Evolutionary conservation across 2,797 vertebrate species (phyloP).

Genomic region (Esox lucius): DNA sequence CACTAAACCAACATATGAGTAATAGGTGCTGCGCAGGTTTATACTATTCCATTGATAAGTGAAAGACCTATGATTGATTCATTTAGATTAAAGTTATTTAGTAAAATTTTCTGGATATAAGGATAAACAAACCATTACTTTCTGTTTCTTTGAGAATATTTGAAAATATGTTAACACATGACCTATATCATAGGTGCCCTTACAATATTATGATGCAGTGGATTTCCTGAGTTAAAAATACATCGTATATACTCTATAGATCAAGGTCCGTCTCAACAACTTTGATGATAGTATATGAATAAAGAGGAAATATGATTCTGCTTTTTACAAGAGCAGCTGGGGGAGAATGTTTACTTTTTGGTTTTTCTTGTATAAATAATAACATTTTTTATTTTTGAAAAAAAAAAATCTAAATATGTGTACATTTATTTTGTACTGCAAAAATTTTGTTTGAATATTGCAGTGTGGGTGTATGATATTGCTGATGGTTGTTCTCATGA

Average conservation of each 20-base stretch:
- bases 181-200: slow-evolving; percentile 49
- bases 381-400: slow-evolving; percentile 81
- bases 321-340: slow-evolving; percentile 61
- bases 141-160: not conserved
- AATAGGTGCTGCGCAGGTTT: slow-evolving; percentile 7
- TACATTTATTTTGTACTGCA: slow-evolving; percentile 89
- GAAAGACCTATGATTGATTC: not conserved
- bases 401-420: slow-evolving; percentile 72
- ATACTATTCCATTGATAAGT: not conserved
- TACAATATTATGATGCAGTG: slow-evolving; percentile 35
- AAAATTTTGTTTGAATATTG: slow-evolving; percentile 85
- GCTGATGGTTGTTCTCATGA: slow-evolving; percentile 83
- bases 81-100: not conserved
- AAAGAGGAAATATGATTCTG: slow-evolving; percentile 47
- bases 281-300: slow-evolving; percentile 36
- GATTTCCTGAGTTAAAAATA: slow-evolving; percentile 29
- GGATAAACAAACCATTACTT: not conserved
- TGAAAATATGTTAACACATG: slow-evolving; percentile 31
- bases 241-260: slow-evolving; percentile 22
- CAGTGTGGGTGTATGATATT: slow-evolving; percentile 83
- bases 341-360: slow-evolving; percentile 83
- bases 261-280: slow-evolving; percentile 37
- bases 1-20: slow-evolving; percentile 40
- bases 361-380: slow-evolving; percentile 83
- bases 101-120: not conserved